A percentile compares a stretch with the other conserved stretches of the same genome.
Conservation (phyloP, 2,113 vertebrate species). For the Ahaetulla prasina region DNA sequence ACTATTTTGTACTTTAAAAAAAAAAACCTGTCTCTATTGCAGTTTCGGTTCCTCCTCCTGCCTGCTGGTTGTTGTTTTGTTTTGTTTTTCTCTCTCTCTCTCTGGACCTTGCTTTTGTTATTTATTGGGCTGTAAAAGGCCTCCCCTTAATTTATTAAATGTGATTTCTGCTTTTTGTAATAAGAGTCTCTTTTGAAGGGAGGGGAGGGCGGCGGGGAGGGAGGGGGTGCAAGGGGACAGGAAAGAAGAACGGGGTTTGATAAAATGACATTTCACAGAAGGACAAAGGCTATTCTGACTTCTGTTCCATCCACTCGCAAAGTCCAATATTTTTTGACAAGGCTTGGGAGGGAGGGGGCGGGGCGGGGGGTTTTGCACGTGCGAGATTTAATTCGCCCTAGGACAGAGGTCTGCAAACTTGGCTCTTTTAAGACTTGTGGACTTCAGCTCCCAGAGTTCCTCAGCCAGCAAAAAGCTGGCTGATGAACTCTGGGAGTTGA, state of each 20-base stretch:
- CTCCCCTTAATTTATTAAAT: conserved; percentile 28
- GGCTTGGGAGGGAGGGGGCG: neutral
- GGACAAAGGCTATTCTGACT: no score
- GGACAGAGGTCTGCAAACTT: no score
- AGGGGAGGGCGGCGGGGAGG: neutral
- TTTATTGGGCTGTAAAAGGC: conserved; percentile 18
- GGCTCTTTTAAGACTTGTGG: no score
- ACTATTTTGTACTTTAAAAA: neutral
- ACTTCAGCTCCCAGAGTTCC: no score
- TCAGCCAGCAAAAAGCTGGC: no score
- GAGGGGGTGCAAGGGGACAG: accelerated
- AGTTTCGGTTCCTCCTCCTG: neutral
- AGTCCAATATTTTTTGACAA: neutral
- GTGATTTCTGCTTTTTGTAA: conserved; percentile 28
- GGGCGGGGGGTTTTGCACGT: neutral
- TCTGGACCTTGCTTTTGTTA: conserved; percentile 22
- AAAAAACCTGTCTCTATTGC: no score
- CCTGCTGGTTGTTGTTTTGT: no score
- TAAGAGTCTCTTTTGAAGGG: neutral
- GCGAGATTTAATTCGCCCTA: no score
- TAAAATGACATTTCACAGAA: no score
- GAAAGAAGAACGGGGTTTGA: no score
- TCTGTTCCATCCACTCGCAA: neutral
- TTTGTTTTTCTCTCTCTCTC: neutral
- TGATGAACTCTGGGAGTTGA: no score